These are phyloP conservation scores for Xestia sexstrigata DNA, from an alignment of 2,888 invertebrate species.

Conservation along the genomic window DNA sequence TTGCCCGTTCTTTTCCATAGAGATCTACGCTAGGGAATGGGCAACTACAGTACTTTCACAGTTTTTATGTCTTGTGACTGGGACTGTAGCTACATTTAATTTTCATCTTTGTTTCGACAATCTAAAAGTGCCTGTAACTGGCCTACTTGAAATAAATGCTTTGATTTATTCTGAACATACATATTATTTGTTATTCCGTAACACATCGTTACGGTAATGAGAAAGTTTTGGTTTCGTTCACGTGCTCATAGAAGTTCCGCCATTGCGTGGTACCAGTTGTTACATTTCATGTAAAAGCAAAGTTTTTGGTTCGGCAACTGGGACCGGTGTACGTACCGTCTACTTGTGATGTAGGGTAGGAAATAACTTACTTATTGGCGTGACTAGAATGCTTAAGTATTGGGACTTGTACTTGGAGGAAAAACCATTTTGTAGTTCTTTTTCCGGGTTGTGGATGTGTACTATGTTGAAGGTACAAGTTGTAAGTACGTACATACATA, in stretches of 20 bases:
- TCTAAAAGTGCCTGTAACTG: too few species aligned
- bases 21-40: too few species aligned
- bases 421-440: slow-evolving; percentile 23
- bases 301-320: slow-evolving; percentile 38
- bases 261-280: slow-evolving; percentile 27
- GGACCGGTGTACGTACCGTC: slow-evolving; percentile 6
- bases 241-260: slow-evolving; percentile 22
- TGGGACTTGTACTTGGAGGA: neutral
- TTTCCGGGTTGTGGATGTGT: slow-evolving; percentile 14
- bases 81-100: too few species aligned
- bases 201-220: slow-evolving; percentile 28
- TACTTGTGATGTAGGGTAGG: slow-evolving; percentile 14
- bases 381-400: slow-evolving; percentile 33
- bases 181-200: slow-evolving; percentile 1
- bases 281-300: slow-evolving; percentile 40
- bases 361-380: slow-evolving; percentile 47
- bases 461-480: neutral
- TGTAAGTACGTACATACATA: too few species aligned
- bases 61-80: too few species aligned
- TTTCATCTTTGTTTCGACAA: too few species aligned
- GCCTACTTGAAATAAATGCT: too few species aligned
- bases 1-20: too few species aligned
- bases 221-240: slow-evolving; percentile 39
- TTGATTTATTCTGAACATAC: too few species aligned
- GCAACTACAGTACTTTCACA: too few species aligned